phyloP scores from a whole-genome alignment of 2,888 invertebrate species.

The Acrobasis consociella region DNA sequence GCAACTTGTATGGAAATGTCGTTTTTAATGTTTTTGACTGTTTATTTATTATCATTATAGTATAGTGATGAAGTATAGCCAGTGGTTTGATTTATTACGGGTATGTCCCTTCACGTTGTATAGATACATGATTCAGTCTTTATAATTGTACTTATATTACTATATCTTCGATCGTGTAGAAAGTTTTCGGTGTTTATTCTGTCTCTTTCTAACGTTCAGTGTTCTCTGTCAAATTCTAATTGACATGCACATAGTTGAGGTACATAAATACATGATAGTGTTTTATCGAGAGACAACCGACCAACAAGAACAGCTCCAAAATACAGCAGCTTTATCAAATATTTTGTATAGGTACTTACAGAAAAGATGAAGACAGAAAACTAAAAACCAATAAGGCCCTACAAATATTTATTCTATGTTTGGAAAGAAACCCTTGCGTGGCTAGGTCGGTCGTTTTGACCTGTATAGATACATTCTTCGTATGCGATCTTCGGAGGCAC shows the following conservation, averaged over 20 bases:
- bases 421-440: background rate
- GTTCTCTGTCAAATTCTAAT: slow-evolving; percentile 47
- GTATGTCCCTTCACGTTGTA: no score
- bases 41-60: no score
- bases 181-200: slow-evolving; percentile 49
- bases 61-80: no score
- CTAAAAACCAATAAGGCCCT: background rate
- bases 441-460: background rate
- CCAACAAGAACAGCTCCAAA: no score
- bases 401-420: background rate
- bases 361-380: no score
- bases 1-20: no score
- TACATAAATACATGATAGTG: slow-evolving; percentile 12
- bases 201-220: slow-evolving; percentile 52
- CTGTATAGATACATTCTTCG: background rate
- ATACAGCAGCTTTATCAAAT: no score
- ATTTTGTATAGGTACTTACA: no score
- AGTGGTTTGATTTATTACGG: no score
- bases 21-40: no score
- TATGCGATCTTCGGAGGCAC: background rate
- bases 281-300: background rate
- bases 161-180: slow-evolving; percentile 46
- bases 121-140: slow-evolving; percentile 21
- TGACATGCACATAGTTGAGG: slow-evolving; percentile 50
- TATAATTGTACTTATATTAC: slow-evolving; percentile 35